Evolutionary conservation across 2,888 invertebrate species (phyloP), one percentile per base, ranked within the genome.

Genomic region (Proisotoma minuta): DNA sequence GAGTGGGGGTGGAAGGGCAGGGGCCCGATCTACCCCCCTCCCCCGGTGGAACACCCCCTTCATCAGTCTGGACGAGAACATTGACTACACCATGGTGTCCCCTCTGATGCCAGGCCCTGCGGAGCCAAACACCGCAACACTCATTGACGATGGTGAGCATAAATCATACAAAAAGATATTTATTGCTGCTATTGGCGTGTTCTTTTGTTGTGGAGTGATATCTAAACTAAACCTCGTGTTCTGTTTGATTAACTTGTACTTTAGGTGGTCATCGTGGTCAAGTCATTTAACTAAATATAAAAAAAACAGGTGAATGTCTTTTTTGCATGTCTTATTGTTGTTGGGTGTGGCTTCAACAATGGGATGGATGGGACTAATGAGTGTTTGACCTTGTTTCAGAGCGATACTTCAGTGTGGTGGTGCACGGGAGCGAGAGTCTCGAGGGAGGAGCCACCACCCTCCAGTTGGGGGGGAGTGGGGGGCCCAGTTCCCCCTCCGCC

Each of bases 81-180:
- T 80, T 75, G 95, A 96, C 80, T 95, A 96, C 80, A 91, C 88
- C 77, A 91, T 95, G 84, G 91, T 92, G 81, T 87, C 92, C 57
- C 89, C 84, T 66, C 81, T 84, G 68, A 84, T 85, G 73, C 81
- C 82, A 65, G 81, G 83, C 20, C 82, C 83, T 58, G 79, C 80
- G 71, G 84, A 85, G 72, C 82, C 84, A 66, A 85, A 85, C 75
- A 85, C 87, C 67, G 87, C 87, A 58, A 84, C 87, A 75, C 82
- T 90, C 71, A 86, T 92, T 80, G 89, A 90, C 78, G 90, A 91
- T 78, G 87, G 87, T 87, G 77, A 77, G 78, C 60, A 28, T 50
- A 53, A 23, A 18, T 22, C 18, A 28, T 23, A 40, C n/a, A 26
- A 48, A 52, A 54, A 29, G 28, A 54, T 22, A 10, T 28, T 20